Conservation (phyloP, 2,797 vertebrate species). For the Heteromormyrus szaboi region DNA sequence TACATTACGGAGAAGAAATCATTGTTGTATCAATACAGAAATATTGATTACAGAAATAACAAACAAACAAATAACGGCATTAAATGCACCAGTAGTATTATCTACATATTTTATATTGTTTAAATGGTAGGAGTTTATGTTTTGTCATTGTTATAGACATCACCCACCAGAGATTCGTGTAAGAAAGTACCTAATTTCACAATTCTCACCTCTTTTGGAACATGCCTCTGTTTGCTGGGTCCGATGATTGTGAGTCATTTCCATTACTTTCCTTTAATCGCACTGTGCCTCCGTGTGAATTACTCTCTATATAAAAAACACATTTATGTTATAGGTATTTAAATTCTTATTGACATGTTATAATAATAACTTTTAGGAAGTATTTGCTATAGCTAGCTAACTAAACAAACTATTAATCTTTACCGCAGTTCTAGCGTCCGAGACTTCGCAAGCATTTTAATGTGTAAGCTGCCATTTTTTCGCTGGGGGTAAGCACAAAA, state of each 20-base stretch:
- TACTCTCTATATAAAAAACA: background rate
- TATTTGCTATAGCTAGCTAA: background rate
- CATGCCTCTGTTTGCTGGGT: constrained; percentile 22
- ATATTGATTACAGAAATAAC: background rate
- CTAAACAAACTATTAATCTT: constrained; percentile 3
- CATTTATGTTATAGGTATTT: background rate
- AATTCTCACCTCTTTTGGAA: constrained; percentile 29
- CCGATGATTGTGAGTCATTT: constrained; percentile 36
- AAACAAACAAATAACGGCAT: background rate
- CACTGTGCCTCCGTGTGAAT: background rate
- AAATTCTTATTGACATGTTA: background rate
- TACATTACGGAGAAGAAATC: background rate
- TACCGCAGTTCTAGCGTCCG: constrained; percentile 22
- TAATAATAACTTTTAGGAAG: background rate
- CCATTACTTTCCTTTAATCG: constrained; percentile 34
- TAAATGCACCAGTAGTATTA: background rate
- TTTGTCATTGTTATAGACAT: background rate
- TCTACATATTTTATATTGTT: background rate
- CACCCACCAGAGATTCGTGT: background rate
- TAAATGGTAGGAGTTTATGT: background rate
- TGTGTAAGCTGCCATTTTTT: constrained; percentile 29
- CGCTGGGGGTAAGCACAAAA: background rate
- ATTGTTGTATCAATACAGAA: background rate
- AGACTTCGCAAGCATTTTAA: constrained; percentile 33
- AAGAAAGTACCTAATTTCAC: background rate